Evolutionary conservation across 2,888 invertebrate genomes (phyloP).

Genomic region (Agapetus fuscipes): DNA sequence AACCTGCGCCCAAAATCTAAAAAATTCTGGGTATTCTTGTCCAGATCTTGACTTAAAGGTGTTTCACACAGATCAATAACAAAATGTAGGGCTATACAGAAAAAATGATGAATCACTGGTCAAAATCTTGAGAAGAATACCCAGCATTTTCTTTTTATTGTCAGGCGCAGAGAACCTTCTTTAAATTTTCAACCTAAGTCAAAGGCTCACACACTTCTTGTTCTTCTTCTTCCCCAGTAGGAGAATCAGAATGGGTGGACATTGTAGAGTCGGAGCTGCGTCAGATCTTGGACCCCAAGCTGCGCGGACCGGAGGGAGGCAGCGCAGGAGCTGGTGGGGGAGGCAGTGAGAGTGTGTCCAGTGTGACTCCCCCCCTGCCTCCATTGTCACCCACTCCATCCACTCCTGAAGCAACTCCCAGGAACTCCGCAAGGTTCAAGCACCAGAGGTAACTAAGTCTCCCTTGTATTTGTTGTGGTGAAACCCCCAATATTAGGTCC

Average conservation of each 20-base stretch:
- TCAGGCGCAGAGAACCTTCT: too few relatives aligned
- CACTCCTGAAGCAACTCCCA: conserved; percentile 34
- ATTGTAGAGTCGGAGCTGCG: conserved; percentile 70
- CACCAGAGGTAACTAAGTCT: conserved; percentile 29
- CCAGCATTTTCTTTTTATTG: too few relatives aligned
- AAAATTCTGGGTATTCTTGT: too few relatives aligned
- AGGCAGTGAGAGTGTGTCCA: conserved; percentile 55
- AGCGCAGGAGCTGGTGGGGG: conserved; percentile 42
- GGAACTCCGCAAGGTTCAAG: conserved; percentile 35
- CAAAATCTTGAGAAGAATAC: too few relatives aligned
- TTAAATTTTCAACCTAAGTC: too few relatives aligned
- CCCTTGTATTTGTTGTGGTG: not conserved
- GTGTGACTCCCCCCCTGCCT: conserved; percentile 69
- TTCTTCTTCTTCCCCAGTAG: conserved; percentile 6
- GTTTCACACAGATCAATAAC: too few relatives aligned
- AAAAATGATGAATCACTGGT: too few relatives aligned
- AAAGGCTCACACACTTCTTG: too few relatives aligned
- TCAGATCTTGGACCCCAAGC: conserved; percentile 65
- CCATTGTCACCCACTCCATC: conserved; percentile 61
- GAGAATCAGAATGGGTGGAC: conserved; percentile 71
- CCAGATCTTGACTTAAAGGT: too few relatives aligned
- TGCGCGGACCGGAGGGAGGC: conserved; percentile 51
- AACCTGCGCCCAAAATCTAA: too few relatives aligned
- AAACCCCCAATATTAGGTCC: not conserved
- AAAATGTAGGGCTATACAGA: too few relatives aligned